A percentile compares a stretch with the other conserved stretches of the same genome.
Conservation (phyloP, 2,113 vertebrate genomes). For the Zingel zingel region DNA sequence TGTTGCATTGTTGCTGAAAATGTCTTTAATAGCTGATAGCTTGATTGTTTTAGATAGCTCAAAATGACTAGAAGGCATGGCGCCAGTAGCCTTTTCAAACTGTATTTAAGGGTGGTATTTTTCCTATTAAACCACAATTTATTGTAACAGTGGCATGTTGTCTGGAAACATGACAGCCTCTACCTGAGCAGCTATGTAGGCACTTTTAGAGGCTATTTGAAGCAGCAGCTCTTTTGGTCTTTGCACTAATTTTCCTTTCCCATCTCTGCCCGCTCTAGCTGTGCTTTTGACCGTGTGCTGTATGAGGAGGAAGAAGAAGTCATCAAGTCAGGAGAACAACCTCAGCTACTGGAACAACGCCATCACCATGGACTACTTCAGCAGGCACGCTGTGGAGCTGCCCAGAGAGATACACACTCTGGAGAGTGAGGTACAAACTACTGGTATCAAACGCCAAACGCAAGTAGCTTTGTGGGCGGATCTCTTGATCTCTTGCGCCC, state of each 20-base stretch:
- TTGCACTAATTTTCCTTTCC: neutral
- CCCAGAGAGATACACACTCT: slow-evolving; percentile 96
- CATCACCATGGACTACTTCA: slow-evolving; percentile 99
- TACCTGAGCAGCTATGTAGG: slow-evolving; percentile 26
- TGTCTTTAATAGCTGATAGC: neutral
- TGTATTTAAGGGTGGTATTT: neutral
- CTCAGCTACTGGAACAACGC: slow-evolving; percentile 99
- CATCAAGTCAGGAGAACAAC: slow-evolving; percentile 95
- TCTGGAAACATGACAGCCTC: slow-evolving; percentile 25
- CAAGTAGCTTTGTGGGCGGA: no score
- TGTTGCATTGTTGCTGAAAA: slow-evolving; percentile 5
- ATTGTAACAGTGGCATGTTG: slow-evolving; percentile 17
- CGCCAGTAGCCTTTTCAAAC: neutral
- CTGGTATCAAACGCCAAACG: neutral
- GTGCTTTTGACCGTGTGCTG: slow-evolving; percentile 97
- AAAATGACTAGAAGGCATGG: neutral
- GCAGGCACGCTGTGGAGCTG: slow-evolving; percentile 94
- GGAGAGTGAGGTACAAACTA: slow-evolving; percentile 92
- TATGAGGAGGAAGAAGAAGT: slow-evolving; percentile 96
- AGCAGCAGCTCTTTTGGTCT: slow-evolving; percentile 21
- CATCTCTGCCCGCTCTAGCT: slow-evolving; percentile 82
- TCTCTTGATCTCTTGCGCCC: no score
- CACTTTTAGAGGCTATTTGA: slow-evolving; percentile 41
- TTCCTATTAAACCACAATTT: neutral
- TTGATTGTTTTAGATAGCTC: neutral